Conservation (phyloP, 2,113 vertebrate genomes). For the Psilopogon haemacephalus region DNA sequence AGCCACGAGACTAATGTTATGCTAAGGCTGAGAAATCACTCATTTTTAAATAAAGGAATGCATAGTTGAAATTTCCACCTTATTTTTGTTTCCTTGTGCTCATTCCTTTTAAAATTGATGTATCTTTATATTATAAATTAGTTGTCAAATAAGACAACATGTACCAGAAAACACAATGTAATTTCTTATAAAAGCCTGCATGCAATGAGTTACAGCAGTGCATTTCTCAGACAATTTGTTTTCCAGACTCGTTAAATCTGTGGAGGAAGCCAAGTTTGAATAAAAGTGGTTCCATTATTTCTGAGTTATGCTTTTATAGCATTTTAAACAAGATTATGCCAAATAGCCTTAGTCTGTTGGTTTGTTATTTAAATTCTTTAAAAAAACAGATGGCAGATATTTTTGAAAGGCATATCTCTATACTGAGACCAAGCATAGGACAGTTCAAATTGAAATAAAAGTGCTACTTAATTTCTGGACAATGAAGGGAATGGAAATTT, state of each 20-base stretch:
- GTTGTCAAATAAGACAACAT: slow-evolving; percentile 30
- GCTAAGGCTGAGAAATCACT: slow-evolving; percentile 3
- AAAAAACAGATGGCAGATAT: background rate
- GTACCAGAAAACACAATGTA: slow-evolving; percentile 25
- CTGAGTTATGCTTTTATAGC: slow-evolving; percentile 22
- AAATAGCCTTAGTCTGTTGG: background rate
- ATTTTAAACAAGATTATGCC: slow-evolving; percentile 42
- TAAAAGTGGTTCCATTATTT: slow-evolving; percentile 31
- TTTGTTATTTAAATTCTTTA: background rate
- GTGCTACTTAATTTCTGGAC: background rate
- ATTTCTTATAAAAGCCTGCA: slow-evolving; percentile 37
- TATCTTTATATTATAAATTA: slow-evolving; percentile 41
- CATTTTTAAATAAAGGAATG: slow-evolving; percentile 29
- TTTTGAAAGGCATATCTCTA: background rate
- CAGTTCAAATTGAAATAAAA: background rate
- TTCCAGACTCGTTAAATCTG: slow-evolving; percentile 32
- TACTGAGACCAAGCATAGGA: background rate
- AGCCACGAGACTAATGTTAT: slow-evolving; percentile 7
- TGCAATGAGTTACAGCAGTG: slow-evolving; percentile 11
- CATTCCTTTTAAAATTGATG: background rate
- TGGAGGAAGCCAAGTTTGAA: slow-evolving; percentile 27
- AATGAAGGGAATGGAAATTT: background rate
- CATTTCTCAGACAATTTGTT: slow-evolving; percentile 29
- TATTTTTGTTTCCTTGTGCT: background rate
- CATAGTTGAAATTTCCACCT: background rate